Conservation (phyloP, 2,797 vertebrate genomes). For the Cyclopterus lumpus region DNA sequence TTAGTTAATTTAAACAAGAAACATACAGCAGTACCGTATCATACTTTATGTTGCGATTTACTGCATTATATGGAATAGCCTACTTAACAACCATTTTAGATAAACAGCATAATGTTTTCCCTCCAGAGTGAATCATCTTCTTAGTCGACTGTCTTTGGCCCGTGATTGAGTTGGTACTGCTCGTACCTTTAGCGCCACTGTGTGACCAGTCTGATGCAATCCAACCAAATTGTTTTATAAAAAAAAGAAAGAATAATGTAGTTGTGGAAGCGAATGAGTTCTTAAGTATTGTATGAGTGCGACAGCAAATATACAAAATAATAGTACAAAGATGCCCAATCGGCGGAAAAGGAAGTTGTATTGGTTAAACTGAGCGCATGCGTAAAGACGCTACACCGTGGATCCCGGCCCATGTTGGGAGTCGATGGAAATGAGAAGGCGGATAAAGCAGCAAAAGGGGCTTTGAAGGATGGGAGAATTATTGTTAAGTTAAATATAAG, state of each 20-base stretch:
- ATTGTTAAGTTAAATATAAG: too few relatives aligned
- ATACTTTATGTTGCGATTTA: not conserved
- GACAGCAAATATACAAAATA: accelerated
- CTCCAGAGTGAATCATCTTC: conserved; percentile 22
- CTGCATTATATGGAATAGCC: not conserved
- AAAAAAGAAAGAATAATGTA: not conserved
- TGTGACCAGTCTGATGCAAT: conserved; percentile 16
- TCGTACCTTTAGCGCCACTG: conserved; percentile 57
- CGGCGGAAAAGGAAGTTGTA: not conserved
- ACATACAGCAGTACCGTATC: not conserved
- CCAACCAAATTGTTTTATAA: not conserved
- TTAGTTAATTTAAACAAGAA: not conserved
- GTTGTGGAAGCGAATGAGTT: not conserved
- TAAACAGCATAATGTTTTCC: not conserved
- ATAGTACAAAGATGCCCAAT: not conserved
- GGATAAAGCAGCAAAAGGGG: too few relatives aligned
- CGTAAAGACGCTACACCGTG: too few relatives aligned
- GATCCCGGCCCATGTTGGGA: too few relatives aligned
- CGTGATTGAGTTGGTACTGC: conserved; percentile 1
- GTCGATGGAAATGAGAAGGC: too few relatives aligned
- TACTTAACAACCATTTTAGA: not conserved
- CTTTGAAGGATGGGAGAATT: too few relatives aligned
- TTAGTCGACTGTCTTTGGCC: conserved; percentile 33
- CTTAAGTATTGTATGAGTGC: not conserved
- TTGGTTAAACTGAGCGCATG: conserved; percentile 22